phyloP scores from a whole-genome alignment of 1,140 invertebrate species.

The Saxidomus purpurata region DNA sequence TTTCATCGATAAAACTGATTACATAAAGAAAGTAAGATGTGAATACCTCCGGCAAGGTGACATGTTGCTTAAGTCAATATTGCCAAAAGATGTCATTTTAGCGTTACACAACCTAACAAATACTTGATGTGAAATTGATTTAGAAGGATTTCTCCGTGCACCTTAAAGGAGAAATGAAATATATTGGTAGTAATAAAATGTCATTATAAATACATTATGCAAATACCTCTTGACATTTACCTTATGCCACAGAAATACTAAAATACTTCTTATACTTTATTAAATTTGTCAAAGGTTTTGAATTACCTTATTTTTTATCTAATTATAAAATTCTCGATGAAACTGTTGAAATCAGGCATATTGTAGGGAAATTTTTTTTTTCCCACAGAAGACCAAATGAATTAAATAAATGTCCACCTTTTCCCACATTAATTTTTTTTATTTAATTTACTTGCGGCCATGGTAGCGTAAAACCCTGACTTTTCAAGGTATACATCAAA shows the following conservation, averaged over 20 bases:
- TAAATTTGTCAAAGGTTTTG: not conserved
- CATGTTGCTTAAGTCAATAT: conserved; percentile 39
- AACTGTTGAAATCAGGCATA: too few species aligned
- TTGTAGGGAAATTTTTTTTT: too few species aligned
- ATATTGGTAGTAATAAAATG: conserved; percentile 22
- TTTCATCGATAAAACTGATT: conserved; percentile 7
- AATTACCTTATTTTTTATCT: not conserved
- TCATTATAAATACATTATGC: conserved; percentile 34
- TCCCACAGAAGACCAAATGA: not conserved
- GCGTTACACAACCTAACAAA: conserved; percentile 5
- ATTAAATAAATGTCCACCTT: not conserved
- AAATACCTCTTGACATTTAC: conserved; percentile 3
- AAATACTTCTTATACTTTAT: not conserved
- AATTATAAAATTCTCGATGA: not conserved
- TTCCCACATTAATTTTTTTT: not conserved
- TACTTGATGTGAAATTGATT: conserved; percentile 1
- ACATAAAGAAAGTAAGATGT: not conserved
- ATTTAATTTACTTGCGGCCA: not conserved
- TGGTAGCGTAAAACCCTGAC: not conserved
- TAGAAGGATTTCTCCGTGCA: not conserved
- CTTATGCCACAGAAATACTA: not conserved
- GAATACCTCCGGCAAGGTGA: not conserved
- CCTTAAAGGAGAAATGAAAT: not conserved
- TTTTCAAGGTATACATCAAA: conserved; percentile 12
- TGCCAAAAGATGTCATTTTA: conserved; percentile 26